These are phyloP conservation scores for Athalia circularis DNA, from an alignment of 2,888 invertebrate species.

Conservation along the genomic window DNA sequence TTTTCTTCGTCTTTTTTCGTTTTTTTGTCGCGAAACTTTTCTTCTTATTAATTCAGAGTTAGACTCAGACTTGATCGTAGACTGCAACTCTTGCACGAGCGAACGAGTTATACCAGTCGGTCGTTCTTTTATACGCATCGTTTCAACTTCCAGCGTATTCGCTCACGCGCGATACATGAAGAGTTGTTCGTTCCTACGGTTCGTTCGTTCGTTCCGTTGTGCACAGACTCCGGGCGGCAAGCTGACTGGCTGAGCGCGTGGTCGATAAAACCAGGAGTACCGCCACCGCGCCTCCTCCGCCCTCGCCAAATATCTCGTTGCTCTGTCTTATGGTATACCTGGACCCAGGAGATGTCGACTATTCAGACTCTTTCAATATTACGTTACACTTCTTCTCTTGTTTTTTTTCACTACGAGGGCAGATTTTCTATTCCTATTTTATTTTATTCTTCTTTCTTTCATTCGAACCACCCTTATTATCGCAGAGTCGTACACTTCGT, in stretches of 20 bases:
- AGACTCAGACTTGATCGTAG: background rate
- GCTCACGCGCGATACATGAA: conserved; percentile 32
- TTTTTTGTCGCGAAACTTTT: background rate
- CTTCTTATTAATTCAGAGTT: background rate
- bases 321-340: background rate
- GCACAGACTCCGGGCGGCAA: conserved; percentile 40
- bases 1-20: no score
- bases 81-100: background rate
- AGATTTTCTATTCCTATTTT: background rate
- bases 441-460: background rate
- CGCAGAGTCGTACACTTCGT: no score
- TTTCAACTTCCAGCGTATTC: background rate
- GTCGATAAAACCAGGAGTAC: conserved; percentile 40
- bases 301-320: conserved; percentile 21
- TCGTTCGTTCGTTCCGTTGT: background rate
- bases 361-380: background rate
- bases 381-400: background rate
- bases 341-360: conserved; percentile 10
- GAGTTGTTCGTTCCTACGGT: conserved; percentile 7
- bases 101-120: conserved; percentile 36
- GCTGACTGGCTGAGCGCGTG: conserved; percentile 40
- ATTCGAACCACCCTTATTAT: no score
- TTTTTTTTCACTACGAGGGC: background rate
- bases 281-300: background rate
- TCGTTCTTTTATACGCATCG: conserved; percentile 20